Evolutionary conservation across 92 coral and sea anemone species (phyloP).

Genomic region (Palythoa heliodiscus): DNA sequence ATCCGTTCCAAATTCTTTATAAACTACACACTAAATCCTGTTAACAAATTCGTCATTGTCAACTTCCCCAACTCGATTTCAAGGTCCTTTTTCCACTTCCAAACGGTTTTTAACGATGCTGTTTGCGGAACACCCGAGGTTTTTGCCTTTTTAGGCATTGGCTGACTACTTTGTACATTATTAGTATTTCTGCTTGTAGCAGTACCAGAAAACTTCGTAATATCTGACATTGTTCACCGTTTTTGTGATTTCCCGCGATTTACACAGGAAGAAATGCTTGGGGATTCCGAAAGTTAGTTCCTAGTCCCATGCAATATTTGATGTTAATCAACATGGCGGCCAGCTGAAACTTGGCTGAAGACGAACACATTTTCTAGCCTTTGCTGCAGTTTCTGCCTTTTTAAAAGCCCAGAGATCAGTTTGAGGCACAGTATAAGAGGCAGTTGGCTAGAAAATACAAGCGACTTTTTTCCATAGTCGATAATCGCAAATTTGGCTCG

Average conservation of each 20-base stretch:
- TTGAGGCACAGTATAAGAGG: constrained; percentile 39
- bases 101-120: constrained; percentile 4
- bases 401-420: constrained; percentile 34
- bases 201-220: background rate
- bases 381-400: constrained; percentile 33
- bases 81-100: constrained; percentile 7
- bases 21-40: background rate
- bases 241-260: constrained; percentile 12
- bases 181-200: background rate
- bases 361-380: background rate
- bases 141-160: background rate
- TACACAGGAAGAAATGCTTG: background rate
- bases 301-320: no score
- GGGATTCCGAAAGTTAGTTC: no score
- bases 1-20: background rate
- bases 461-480: no score
- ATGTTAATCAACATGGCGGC: no score
- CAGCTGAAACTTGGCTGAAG: no score
- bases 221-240: constrained; percentile 13
- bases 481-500: no score
- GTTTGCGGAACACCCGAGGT: constrained; percentile 10
- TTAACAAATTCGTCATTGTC: background rate
- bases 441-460: background rate
- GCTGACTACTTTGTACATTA: background rate
- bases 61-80: background rate